Percentiles rank a stretch among this genome's conserved stretches.
These are phyloP conservation scores for Aspiorhynchus laticeps DNA, from an alignment of 2,113 vertebrate genomes.

Conservation along the genomic window DNA sequence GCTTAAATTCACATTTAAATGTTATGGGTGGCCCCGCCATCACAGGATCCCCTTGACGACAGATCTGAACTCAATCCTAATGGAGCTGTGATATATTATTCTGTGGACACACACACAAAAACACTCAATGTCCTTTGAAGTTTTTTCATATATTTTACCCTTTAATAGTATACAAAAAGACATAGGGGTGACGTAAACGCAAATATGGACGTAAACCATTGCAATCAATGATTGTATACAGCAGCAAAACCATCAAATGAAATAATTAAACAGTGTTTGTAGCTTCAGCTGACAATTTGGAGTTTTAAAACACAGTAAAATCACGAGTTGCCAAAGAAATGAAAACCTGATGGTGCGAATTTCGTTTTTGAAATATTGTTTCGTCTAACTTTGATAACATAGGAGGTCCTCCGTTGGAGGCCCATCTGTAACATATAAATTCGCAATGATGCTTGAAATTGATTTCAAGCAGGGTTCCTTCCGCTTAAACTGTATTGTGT, in stretches of 20 bases:
- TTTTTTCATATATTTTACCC: constrained; percentile 78
- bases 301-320: constrained; percentile 35
- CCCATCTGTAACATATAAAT: constrained; percentile 39
- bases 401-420: constrained; percentile 24
- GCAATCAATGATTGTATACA: constrained; percentile 63
- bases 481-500: constrained; percentile 29
- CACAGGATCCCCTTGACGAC: background rate
- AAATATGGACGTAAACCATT: constrained; percentile 72
- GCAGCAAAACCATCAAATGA: constrained; percentile 65
- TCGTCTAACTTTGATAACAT: constrained; percentile 25
- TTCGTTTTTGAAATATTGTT: background rate
- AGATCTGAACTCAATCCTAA: background rate
- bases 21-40: background rate
- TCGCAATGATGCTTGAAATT: constrained; percentile 32
- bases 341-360: constrained; percentile 7
- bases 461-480: constrained; percentile 38
- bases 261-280: constrained; percentile 22
- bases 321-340: constrained; percentile 23
- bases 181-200: constrained; percentile 72
- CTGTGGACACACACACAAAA: constrained; percentile 1
- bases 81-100: constrained; percentile 5
- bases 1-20: background rate
- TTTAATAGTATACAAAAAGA: constrained; percentile 83
- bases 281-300: constrained; percentile 36
- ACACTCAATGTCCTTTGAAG: constrained; percentile 63